phyloP scores from a whole-genome alignment of 35 echinoderm and acorn worm genomes.

The Diadema setosum region DNA sequence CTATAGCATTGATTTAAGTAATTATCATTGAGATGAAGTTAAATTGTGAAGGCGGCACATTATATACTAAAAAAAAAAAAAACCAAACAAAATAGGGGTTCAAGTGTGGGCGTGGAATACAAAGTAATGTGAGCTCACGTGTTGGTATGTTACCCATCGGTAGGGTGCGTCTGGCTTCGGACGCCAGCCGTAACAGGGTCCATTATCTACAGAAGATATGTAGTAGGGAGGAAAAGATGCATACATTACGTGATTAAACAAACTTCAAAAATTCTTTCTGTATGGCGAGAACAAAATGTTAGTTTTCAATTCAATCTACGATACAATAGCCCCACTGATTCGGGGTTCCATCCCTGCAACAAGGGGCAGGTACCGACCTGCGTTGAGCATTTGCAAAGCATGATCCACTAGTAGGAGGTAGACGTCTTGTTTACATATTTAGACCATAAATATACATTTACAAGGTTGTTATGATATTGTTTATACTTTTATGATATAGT shows the following conservation, averaged over 20 bases:
- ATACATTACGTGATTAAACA: background rate
- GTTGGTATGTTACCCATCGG: conserved; percentile 63
- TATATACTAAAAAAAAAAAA: too few relatives aligned
- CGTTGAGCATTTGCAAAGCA: background rate
- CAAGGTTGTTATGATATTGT: too few relatives aligned
- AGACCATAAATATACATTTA: too few relatives aligned
- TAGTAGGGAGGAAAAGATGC: background rate
- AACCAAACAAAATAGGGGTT: too few relatives aligned
- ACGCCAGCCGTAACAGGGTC: conserved; percentile 78
- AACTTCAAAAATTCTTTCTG: background rate
- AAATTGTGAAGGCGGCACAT: too few relatives aligned
- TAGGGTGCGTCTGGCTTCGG: conserved; percentile 41
- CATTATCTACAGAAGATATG: conserved; percentile 41
- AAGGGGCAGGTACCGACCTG: background rate
- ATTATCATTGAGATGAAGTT: too few relatives aligned
- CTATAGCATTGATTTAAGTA: too few relatives aligned
- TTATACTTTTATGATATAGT: too few relatives aligned
- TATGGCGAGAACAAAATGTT: background rate
- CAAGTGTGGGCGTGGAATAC: too few relatives aligned
- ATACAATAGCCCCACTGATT: background rate
- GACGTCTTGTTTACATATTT: too few relatives aligned
- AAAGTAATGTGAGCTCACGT: conserved; percentile 33
- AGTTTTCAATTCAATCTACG: background rate
- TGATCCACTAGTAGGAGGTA: too few relatives aligned
- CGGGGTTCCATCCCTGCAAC: background rate